Evolutionary conservation across 2,888 invertebrate species (phyloP).

Genomic region (Macrophya alboannulata): DNA sequence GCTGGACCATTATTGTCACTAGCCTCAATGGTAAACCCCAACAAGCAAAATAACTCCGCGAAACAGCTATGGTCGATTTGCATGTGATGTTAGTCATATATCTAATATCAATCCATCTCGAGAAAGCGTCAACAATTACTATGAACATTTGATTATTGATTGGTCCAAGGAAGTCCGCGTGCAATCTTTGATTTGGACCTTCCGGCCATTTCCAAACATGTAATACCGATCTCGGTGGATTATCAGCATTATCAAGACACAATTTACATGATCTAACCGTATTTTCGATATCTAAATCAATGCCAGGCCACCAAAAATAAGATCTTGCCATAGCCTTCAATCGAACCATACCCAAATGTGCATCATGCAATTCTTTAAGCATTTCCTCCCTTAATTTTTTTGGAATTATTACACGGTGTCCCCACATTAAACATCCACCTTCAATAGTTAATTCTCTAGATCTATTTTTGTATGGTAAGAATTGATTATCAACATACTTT

Average conservation of each 20-base stretch:
- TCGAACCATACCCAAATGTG: constrained; percentile 51
- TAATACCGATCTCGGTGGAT: constrained; percentile 41
- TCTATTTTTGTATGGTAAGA: background rate
- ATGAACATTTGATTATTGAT: constrained; percentile 22
- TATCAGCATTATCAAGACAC: constrained; percentile 25
- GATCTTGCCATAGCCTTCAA: constrained; percentile 46
- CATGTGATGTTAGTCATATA: constrained; percentile 54
- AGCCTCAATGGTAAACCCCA: constrained; percentile 56
- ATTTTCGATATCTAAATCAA: constrained; percentile 2
- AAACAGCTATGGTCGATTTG: constrained; percentile 53
- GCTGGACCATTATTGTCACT: constrained; percentile 60
- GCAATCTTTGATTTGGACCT: constrained; percentile 42
- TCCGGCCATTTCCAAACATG: constrained; percentile 51
- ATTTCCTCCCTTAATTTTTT: constrained; percentile 41
- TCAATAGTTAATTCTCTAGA: background rate
- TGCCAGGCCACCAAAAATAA: constrained; percentile 32
- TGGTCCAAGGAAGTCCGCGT: constrained; percentile 54
- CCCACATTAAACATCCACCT: background rate
- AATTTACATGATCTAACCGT: background rate
- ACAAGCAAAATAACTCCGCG: constrained; percentile 56
- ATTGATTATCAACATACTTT: background rate
- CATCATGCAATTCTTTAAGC: constrained; percentile 49
- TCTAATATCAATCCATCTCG: constrained; percentile 38
- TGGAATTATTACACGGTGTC: too few relatives aligned
- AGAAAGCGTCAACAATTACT: constrained; percentile 51